Conservation (phyloP, 2,888 invertebrate species). For the Eilema depressum region DNA sequence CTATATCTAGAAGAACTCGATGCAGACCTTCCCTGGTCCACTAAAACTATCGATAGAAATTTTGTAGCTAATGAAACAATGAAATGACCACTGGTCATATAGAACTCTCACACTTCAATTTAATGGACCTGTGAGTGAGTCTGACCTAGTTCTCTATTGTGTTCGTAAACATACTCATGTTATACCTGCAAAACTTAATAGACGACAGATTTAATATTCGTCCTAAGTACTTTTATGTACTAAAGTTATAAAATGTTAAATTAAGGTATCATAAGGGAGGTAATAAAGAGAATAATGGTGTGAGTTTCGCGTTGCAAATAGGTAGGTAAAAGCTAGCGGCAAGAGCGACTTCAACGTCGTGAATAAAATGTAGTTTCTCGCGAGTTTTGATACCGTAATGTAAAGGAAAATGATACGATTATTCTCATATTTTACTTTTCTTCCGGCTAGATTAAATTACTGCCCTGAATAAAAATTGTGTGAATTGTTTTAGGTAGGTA, state of each 20-base stretch:
- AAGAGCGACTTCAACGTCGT: not conserved
- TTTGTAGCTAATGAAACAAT: not conserved
- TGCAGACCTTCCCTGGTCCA: no score
- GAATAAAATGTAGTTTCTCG: conserved; percentile 15
- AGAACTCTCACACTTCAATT: not conserved
- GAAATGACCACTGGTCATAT: no score
- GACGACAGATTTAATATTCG: not conserved
- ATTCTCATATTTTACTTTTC: conserved; percentile 10
- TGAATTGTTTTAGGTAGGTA: not conserved
- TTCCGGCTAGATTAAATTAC: not conserved
- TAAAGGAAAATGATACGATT: conserved; percentile 8
- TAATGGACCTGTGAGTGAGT: not conserved
- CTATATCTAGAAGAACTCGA: no score
- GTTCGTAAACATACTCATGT: not conserved
- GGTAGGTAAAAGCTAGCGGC: conserved; percentile 17
- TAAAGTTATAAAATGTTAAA: conserved; percentile 41
- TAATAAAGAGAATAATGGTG: conserved; percentile 6
- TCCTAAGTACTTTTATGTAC: conserved; percentile 11
- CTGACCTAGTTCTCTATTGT: not conserved
- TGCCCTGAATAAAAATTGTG: not conserved
- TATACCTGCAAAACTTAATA: not conserved
- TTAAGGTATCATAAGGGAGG: conserved; percentile 19
- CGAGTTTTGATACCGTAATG: not conserved
- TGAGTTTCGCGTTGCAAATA: conserved; percentile 49
- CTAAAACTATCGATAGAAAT: not conserved